A percentile compares a stretch with the other conserved stretches of the same genome.
phyloP scores from a whole-genome alignment of 2,888 invertebrate species.

The Cinara cedri region DNA sequence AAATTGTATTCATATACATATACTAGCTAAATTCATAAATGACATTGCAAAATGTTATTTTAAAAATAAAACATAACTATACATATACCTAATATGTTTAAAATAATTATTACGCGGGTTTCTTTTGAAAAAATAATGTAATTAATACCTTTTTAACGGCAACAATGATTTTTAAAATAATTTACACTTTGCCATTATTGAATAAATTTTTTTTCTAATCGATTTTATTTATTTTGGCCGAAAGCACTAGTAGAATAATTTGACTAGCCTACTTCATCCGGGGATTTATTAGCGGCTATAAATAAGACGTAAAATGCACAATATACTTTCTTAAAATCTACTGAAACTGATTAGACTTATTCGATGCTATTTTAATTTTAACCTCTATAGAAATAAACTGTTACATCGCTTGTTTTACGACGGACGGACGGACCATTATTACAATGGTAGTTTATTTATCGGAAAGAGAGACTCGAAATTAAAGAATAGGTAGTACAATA shows the following conservation, averaged over 20 bases:
- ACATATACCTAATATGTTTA: too few relatives aligned
- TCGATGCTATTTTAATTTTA: conserved; percentile 42
- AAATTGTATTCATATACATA: too few relatives aligned
- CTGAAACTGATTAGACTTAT: conserved; percentile 38
- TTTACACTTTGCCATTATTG: too few relatives aligned
- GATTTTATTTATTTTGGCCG: conserved; percentile 35
- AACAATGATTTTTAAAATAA: too few relatives aligned
- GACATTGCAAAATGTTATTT: too few relatives aligned
- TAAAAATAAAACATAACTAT: too few relatives aligned
- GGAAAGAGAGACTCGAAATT: neutral
- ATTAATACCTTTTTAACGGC: too few relatives aligned
- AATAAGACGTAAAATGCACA: conserved; percentile 40
- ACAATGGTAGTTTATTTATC: neutral
- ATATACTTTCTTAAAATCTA: conserved; percentile 17
- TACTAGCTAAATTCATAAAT: too few relatives aligned
- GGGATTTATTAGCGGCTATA: conserved; percentile 37
- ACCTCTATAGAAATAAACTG: conserved; percentile 12
- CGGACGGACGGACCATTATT: neutral
- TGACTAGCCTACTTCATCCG: conserved; percentile 28
- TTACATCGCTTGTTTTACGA: neutral
- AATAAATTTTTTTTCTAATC: neutral
- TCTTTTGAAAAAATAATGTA: too few relatives aligned
- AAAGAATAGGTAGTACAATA: neutral
- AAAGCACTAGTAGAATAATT: conserved; percentile 26
- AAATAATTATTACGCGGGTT: too few relatives aligned